phyloP scores from a whole-genome alignment of 2,888 invertebrate genomes.

The Eustalomyia histrio region DNA sequence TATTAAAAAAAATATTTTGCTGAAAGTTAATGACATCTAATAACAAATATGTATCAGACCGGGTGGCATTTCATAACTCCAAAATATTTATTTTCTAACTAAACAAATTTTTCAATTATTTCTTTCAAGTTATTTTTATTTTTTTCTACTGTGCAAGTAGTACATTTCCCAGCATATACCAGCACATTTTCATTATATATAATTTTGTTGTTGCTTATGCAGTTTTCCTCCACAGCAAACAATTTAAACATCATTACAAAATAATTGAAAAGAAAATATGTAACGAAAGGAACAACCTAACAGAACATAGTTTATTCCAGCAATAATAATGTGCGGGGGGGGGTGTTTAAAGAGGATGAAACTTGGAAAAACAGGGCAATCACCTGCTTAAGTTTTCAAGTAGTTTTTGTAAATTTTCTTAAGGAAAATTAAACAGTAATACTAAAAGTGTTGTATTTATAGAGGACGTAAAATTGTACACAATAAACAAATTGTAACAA shows the following conservation, averaged over 20 bases:
- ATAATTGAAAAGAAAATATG: not conserved
- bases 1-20: no score
- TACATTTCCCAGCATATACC: not conserved
- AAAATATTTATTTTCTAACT: no score
- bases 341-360: not conserved
- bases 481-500: not conserved
- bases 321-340: not conserved
- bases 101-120: no score
- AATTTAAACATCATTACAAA: conserved; percentile 5
- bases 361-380: not conserved
- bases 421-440: not conserved
- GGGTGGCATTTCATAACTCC: no score
- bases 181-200: not conserved
- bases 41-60: no score
- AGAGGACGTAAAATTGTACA: not conserved
- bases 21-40: no score
- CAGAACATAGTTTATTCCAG: no score
- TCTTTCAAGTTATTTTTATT: no score
- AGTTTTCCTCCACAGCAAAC: not conserved
- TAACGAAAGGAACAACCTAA: not conserved
- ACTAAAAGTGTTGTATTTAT: not conserved
- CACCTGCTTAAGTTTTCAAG: conserved; percentile 6
- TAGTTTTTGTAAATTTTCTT: not conserved
- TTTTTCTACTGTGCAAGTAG: not conserved
- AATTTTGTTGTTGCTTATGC: not conserved